Conservation (phyloP, 2,888 invertebrate species). For the Pharmacophagus antenor region DNA sequence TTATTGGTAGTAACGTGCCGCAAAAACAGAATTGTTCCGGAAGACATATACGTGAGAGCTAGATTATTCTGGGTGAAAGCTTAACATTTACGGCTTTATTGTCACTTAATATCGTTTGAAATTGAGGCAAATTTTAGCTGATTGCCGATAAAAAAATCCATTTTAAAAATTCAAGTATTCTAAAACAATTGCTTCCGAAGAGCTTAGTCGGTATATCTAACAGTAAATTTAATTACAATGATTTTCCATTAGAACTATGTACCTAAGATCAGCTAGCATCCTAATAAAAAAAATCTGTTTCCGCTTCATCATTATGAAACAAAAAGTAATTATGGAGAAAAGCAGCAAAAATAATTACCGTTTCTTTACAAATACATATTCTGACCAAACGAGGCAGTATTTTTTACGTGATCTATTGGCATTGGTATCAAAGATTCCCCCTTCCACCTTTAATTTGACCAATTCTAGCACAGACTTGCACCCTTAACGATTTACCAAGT, state of each 20-base stretch:
- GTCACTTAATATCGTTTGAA: no score
- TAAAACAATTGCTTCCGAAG: no score
- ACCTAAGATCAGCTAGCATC: not conserved
- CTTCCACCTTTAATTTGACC: conserved; percentile 50
- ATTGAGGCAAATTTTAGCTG: not conserved
- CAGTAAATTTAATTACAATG: not conserved
- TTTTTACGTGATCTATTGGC: conserved; percentile 49
- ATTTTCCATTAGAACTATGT: not conserved
- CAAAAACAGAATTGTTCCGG: no score
- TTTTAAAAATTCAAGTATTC: not conserved
- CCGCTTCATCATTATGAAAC: not conserved
- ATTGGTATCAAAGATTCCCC: conserved; percentile 22
- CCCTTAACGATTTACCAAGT: conserved; percentile 1
- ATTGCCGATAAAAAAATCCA: not conserved
- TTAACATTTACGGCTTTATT: no score
- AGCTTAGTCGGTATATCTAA: not conserved
- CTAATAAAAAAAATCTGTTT: no score
- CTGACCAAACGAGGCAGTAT: not conserved
- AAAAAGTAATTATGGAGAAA: not conserved
- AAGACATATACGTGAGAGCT: no score
- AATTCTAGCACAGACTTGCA: conserved; percentile 39
- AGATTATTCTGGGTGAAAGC: no score
- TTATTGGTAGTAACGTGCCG: no score
- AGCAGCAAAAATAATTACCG: no score
- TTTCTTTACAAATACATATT: not conserved